Base-by-base conservation (phyloP, 2,113 vertebrate species). In the Xiphorhynchus elegans region DNA sequence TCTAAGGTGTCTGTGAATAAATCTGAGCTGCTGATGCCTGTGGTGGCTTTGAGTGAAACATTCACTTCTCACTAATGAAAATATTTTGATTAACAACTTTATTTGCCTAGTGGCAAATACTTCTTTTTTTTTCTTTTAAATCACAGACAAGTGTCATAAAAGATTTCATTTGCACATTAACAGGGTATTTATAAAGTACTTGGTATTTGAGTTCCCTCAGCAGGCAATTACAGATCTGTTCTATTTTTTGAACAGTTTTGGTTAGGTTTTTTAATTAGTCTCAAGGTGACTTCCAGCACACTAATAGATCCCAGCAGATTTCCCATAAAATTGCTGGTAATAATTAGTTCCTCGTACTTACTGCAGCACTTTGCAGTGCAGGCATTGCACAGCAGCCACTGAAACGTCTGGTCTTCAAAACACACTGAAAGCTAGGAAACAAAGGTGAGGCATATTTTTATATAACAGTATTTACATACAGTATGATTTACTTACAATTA, bases 31-130 rank as follows among this genome's bases (percentile, higher is more conserved):
- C 40, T 64, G 70, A 50, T 72, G 58, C 70, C 75, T 56, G 40
- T 85, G 79, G 75, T 85, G 70, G 72, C n/a, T 91, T 64, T 9
- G 8, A 95, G 29, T 42, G 73, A 75, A 93, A 87, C 47, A 74
- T 13, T 90, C 83, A 53, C 42, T 60, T 82, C 49, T 74, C 35
- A 9, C 35, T 76, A 88, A 67, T 60, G 70, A 79, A 83, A 95
- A 88, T 92, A 76, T 83, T 80, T 88, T 90, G 88, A 93, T 87
- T 95, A 87, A 78, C 52, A 87, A 46, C 47, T 90, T 70, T 33
- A 47, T 90, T 90, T 83, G 69, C 66, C 66, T 87, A 14, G 50
- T 55, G n/a, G 66, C 70, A 93, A 95, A 63, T 42, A 35, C 5
- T 8, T 21, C 20, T 72, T 82, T 35, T n/a, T n/a, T 66, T 74